phyloP scores from a whole-genome alignment of 1,140 invertebrate species.

The Apis florea region DNA sequence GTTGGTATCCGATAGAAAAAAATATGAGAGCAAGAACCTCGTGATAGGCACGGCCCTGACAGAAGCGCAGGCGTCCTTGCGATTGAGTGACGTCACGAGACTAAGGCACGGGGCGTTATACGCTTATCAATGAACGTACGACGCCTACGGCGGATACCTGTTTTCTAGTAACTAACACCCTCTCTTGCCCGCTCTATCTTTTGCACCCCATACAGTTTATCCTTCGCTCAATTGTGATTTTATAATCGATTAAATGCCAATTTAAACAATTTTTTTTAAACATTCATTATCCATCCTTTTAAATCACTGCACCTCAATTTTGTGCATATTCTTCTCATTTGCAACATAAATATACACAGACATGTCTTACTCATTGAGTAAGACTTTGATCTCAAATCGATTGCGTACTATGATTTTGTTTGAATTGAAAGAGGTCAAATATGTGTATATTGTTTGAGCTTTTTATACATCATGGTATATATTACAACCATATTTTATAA shows the following conservation, averaged over 20 bases:
- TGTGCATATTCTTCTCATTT: neutral
- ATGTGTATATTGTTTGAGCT: neutral
- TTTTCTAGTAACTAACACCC: slow-evolving; percentile 68
- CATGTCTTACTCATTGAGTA: slow-evolving; percentile 39
- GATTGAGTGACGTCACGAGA: slow-evolving; percentile 69
- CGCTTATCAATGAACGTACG: slow-evolving; percentile 79
- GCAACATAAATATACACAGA: neutral
- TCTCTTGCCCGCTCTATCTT: slow-evolving; percentile 58
- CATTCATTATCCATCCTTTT: neutral
- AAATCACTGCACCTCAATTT: neutral
- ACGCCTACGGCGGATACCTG: slow-evolving; percentile 72
- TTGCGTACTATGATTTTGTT: slow-evolving; percentile 4
- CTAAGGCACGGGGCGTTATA: slow-evolving; percentile 66
- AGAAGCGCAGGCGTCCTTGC: slow-evolving; percentile 61
- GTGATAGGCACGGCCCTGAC: slow-evolving; percentile 28
- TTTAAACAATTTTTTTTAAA: neutral
- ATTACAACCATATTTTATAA: slow-evolving; percentile 83
- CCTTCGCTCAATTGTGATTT: neutral
- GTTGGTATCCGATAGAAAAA: neutral
- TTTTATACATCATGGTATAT: slow-evolving; percentile 79
- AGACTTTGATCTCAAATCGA: slow-evolving; percentile 41
- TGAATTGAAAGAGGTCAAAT: slow-evolving; percentile 8
- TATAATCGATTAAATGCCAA: neutral
- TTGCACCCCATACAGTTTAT: slow-evolving; percentile 43
- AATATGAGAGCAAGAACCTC: neutral